phyloP scores from a whole-genome alignment of 2,113 vertebrate species.

The Serilophus lunatus region DNA sequence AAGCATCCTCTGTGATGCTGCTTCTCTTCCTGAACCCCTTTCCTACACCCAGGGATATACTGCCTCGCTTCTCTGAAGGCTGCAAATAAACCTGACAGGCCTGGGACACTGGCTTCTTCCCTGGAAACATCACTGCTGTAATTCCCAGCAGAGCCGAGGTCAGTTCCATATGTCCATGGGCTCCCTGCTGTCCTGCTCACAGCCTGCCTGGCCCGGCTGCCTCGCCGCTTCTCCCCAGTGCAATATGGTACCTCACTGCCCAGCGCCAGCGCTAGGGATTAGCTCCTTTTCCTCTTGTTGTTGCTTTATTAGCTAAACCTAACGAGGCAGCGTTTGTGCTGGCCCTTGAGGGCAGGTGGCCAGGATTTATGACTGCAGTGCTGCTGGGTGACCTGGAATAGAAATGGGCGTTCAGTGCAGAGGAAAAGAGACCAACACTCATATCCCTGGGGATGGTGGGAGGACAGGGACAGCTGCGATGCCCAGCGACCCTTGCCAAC shows the following conservation, averaged over 20 bases:
- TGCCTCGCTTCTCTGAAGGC: not conserved
- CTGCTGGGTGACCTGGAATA: not conserved
- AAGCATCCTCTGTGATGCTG: not conserved
- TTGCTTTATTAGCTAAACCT: slow-evolving; percentile 53
- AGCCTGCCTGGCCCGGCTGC: not conserved
- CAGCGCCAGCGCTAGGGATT: not conserved
- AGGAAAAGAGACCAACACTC: not conserved
- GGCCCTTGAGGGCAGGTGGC: slow-evolving; percentile 41
- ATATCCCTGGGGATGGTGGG: not conserved
- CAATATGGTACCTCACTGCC: slow-evolving; percentile 7
- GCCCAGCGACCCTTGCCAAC: not conserved
- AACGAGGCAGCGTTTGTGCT: not conserved
- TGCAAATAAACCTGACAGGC: not conserved
- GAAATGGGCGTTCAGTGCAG: not conserved
- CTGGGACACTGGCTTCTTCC: not conserved
- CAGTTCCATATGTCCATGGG: not conserved
- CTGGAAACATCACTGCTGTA: not conserved
- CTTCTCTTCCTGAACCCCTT: not conserved
- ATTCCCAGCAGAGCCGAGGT: not conserved
- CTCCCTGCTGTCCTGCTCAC: rapidly evolving
- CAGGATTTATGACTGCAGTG: slow-evolving; percentile 39
- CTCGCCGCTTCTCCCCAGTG: not conserved
- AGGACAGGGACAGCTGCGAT: not conserved
- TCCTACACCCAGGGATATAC: rapidly evolving
- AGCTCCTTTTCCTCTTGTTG: not conserved